phyloP scores from a whole-genome alignment of 2,888 invertebrate species.

The Hirudinaria manillensis region DNA sequence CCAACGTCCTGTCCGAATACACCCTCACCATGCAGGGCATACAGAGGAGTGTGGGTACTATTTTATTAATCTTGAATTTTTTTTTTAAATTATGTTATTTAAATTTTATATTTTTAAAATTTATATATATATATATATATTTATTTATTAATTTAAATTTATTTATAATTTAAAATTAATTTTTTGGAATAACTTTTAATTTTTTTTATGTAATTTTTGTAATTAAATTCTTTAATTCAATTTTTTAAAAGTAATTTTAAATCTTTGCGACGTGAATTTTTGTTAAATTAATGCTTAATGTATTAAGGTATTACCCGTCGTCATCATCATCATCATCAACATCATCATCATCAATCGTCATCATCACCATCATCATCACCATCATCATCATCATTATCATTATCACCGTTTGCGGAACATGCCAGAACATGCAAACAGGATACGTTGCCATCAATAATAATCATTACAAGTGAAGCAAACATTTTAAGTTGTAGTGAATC shows the following conservation, averaged over 20 bases:
- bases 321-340: no score
- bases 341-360: not conserved
- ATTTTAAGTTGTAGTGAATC: no score
- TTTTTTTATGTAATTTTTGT: not conserved
- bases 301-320: no score
- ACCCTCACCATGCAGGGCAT: not conserved
- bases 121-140: not conserved
- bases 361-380: not conserved
- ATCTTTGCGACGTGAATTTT: no score
- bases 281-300: no score
- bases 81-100: not conserved
- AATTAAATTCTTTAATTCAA: no score
- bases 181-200: not conserved
- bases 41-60: not conserved
- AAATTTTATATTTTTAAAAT: not conserved
- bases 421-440: no score
- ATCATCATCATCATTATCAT: conserved; percentile 14
- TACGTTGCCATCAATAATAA: no score
- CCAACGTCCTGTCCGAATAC: conserved; percentile 38
- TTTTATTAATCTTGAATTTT: not conserved
- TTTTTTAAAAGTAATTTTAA: no score
- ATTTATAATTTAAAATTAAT: not conserved
- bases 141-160: not conserved
- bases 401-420: not conserved
- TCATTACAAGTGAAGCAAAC: no score